Conservation (phyloP, 2,888 invertebrate genomes). For the Anaspis maculata region DNA sequence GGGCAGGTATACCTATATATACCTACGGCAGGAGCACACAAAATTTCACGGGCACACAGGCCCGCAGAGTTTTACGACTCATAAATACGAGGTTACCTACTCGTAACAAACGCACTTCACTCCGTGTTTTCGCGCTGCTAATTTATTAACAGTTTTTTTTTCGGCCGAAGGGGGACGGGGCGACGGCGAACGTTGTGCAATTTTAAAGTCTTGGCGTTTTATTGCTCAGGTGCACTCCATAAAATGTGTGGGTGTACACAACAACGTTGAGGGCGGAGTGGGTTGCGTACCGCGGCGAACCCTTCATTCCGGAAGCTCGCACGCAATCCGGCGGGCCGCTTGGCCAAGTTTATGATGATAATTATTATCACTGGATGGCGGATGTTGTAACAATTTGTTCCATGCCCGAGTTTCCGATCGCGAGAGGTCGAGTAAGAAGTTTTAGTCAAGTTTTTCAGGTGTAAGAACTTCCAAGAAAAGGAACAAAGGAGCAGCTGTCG, state of each 20-base stretch:
- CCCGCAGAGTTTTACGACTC: conserved; percentile 16
- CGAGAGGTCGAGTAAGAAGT: too few species aligned
- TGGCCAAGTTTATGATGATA: too few species aligned
- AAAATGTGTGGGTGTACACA: conserved; percentile 1
- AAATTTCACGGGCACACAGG: background rate
- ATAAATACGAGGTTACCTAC: conserved; percentile 16
- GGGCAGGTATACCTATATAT: conserved; percentile 15
- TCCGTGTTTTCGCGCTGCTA: conserved; percentile 7
- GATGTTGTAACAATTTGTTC: too few species aligned
- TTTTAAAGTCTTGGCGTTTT: conserved; percentile 1
- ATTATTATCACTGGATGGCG: too few species aligned
- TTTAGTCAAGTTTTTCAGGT: too few species aligned
- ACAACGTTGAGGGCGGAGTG: too few species aligned
- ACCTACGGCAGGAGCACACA: conserved; percentile 2
- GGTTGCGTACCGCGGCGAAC: too few species aligned
- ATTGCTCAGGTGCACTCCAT: background rate
- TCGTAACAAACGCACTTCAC: conserved; percentile 14
- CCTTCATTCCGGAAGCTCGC: too few species aligned
- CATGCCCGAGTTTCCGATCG: too few species aligned
- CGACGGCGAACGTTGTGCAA: background rate
- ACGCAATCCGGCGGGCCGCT: too few species aligned
- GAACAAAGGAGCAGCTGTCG: too few species aligned
- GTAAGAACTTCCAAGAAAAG: too few species aligned
- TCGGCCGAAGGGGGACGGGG: background rate
- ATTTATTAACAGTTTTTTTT: conserved; percentile 9